Percentiles rank a stretch among this genome's conserved stretches.
These are phyloP conservation scores for Pristionchus maxplancki DNA, from an alignment of 2,888 invertebrate species.

Conservation along the genomic window DNA sequence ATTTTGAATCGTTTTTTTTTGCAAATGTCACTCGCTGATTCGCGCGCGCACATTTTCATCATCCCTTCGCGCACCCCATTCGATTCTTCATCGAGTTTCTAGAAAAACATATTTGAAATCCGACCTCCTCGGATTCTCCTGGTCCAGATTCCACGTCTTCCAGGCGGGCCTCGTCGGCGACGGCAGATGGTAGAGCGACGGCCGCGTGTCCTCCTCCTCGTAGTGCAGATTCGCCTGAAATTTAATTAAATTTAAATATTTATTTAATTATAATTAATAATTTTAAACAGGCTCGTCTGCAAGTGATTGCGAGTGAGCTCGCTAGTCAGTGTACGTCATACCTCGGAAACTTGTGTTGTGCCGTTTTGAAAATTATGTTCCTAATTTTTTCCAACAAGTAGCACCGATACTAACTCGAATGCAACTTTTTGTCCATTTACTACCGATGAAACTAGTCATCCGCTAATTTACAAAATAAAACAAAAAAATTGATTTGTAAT, in stretches of 20 bases:
- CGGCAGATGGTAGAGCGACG: conserved; percentile 65
- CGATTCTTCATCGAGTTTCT: no score
- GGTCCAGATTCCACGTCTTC: conserved; percentile 68
- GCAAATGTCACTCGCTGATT: background rate
- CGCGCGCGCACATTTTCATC: no score
- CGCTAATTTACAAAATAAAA: no score
- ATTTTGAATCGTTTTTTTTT: no score
- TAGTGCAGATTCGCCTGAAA: conserved; percentile 36
- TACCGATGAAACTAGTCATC: no score
- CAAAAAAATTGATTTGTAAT: no score
- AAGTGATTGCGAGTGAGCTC: no score
- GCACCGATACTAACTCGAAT: no score
- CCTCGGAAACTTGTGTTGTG: no score
- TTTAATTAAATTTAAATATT: background rate
- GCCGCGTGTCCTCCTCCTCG: conserved; percentile 57
- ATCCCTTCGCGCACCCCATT: no score
- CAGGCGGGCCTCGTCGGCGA: conserved; percentile 67
- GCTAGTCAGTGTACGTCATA: no score
- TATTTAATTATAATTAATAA: background rate
- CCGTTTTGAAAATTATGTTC: background rate
- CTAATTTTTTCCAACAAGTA: background rate
- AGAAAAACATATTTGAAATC: background rate
- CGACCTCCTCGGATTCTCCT: conserved; percentile 49
- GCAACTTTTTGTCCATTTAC: background rate
- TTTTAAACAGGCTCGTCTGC: no score